Evolutionary conservation across 2,888 invertebrate species (phyloP).

Genomic region (Polylopha cassiicola): DNA sequence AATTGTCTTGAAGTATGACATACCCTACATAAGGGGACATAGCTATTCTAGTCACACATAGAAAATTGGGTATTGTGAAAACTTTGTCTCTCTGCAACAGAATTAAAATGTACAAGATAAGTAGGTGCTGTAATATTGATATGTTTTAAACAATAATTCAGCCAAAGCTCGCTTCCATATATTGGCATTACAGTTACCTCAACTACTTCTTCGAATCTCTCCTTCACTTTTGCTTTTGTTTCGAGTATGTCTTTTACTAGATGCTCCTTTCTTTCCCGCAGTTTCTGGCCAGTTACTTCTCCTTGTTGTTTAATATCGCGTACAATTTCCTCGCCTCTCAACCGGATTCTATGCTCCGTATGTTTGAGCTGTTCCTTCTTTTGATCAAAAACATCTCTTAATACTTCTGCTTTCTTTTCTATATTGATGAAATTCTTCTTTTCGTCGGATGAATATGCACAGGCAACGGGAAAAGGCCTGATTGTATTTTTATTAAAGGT

Average conservation of each 20-base stretch:
- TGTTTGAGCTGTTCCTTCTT: constrained; percentile 79
- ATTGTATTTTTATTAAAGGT: constrained; percentile 32
- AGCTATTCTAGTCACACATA: constrained; percentile 90
- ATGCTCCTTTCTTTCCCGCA: constrained; percentile 78
- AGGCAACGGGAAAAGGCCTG: constrained; percentile 38
- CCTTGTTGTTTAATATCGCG: constrained; percentile 66
- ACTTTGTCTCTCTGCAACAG: constrained; percentile 86
- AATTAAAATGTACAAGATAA: constrained; percentile 18
- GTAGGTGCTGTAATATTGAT: no score
- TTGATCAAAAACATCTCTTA: constrained; percentile 78
- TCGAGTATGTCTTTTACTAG: constrained; percentile 84
- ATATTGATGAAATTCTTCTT: constrained; percentile 60
- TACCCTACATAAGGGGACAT: constrained; percentile 93
- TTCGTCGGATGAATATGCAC: constrained; percentile 54
- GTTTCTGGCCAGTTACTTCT: constrained; percentile 58
- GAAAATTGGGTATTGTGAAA: constrained; percentile 93
- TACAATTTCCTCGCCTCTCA: constrained; percentile 60
- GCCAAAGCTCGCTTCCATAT: no score
- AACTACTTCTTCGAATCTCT: constrained; percentile 84
- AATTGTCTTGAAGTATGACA: constrained; percentile 89
- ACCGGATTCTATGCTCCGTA: constrained; percentile 74
- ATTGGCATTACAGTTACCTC: constrained; percentile 79
- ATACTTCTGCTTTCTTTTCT: constrained; percentile 65
- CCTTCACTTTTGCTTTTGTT: constrained; percentile 83
- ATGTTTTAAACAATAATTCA: no score